Evolutionary conservation across 2,888 invertebrate genomes (phyloP).

Genomic region (Erynnis tages): DNA sequence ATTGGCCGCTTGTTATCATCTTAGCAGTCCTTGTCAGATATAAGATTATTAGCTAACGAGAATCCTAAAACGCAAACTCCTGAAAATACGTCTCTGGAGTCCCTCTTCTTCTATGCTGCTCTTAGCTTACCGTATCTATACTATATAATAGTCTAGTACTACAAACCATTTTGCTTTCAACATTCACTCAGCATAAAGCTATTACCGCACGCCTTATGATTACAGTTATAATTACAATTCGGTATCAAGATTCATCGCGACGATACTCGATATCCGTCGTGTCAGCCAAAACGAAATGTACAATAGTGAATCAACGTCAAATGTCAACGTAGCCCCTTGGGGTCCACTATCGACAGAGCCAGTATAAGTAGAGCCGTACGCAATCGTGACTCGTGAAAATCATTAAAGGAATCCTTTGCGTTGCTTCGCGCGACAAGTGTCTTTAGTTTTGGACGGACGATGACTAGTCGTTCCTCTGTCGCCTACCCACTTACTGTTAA

Average conservation of each 20-base stretch:
- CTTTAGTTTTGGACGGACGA: constrained; percentile 46
- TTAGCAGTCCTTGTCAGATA: too few species aligned
- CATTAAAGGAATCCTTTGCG: constrained; percentile 30
- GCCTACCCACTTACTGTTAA: constrained; percentile 71
- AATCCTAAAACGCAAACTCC: too few species aligned
- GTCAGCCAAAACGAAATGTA: constrained; percentile 58
- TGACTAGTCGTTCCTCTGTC: constrained; percentile 74
- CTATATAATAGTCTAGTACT: too few species aligned
- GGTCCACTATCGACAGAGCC: constrained; percentile 47
- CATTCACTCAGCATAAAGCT: too few species aligned
- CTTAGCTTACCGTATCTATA: too few species aligned
- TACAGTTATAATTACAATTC: constrained; percentile 24
- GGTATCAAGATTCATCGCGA: constrained; percentile 20
- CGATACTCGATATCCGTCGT: constrained; percentile 37
- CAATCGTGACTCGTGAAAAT: constrained; percentile 47
- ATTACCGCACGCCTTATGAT: too few species aligned
- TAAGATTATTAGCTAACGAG: too few species aligned
- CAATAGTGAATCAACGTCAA: constrained; percentile 80
- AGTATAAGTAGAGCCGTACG: constrained; percentile 44
- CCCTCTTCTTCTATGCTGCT: too few species aligned
- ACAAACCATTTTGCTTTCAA: too few species aligned
- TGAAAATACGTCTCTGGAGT: too few species aligned
- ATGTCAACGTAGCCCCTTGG: constrained; percentile 70
- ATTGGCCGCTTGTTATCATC: too few species aligned
- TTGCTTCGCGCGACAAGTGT: constrained; percentile 41